These are phyloP conservation scores for Urocitellus parryii DNA, from an alignment of 2,113 vertebrate genomes.

Conservation along the genomic window DNA sequence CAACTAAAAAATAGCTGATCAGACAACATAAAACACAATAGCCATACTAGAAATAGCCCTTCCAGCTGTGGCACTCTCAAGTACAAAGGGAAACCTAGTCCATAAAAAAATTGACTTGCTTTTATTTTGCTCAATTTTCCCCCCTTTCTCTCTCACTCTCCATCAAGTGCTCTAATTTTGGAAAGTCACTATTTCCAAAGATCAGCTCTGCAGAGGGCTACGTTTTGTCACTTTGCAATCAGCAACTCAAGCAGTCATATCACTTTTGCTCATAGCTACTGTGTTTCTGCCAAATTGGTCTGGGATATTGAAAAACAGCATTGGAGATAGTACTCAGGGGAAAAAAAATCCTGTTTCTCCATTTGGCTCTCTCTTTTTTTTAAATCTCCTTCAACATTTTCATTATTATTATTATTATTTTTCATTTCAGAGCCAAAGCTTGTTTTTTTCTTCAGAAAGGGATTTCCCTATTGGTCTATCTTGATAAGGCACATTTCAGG, in stretches of 20 bases:
- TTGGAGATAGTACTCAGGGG: background rate
- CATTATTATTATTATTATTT: conserved; percentile 3
- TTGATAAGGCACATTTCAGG: conserved; percentile 37
- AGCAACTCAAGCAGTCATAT: conserved; percentile 53
- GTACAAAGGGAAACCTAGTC: conserved; percentile 38
- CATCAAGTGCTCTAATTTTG: conserved; percentile 63
- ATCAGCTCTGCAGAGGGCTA: conserved; percentile 44
- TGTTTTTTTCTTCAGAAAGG: conserved; percentile 37
- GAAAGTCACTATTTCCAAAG: conserved; percentile 48
- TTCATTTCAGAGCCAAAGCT: conserved; percentile 51
- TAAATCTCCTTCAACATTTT: conserved; percentile 44
- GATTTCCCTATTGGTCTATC: conserved; percentile 43
- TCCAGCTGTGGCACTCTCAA: background rate
- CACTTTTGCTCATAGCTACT: conserved; percentile 58
- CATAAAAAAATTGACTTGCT: conserved; percentile 45
- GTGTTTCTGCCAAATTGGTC: conserved; percentile 53
- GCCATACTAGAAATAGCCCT: background rate
- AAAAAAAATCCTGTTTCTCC: conserved; percentile 34
- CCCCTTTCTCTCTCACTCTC: background rate
- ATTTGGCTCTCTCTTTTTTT: conserved; percentile 16
- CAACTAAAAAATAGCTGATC: background rate
- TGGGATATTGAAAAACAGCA: conserved; percentile 64
- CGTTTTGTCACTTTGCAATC: conserved; percentile 67
- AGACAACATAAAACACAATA: background rate
- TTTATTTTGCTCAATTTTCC: conserved; percentile 51